Base-by-base conservation (phyloP, 2,113 vertebrate genomes). In the Aldabrachelys gigantea region DNA sequence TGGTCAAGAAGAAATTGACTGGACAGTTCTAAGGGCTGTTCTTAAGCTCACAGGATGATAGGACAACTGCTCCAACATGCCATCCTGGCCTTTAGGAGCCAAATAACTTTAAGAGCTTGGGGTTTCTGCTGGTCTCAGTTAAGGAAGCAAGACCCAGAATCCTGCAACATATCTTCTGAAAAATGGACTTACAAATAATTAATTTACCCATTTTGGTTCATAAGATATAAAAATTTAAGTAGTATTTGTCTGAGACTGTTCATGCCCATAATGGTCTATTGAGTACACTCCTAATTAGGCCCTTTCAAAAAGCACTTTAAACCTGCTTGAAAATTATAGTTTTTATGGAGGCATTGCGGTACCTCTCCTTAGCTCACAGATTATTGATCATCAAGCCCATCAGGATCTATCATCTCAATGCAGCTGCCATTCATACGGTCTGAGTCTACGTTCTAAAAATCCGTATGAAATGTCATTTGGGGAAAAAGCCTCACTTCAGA, bases 1-100 rank as follows among this genome's bases (percentile, higher is more conserved):
- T 0, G 1, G 49, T 13, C 50, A 13, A 4, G 3, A 38, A 76
- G 2, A 76, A 25, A 76, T 44, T 44, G 16, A 83, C 41, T 0
- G 10, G 54, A n/a, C 44, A 85, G 21, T 1, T 13, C 6, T 21
- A 76, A 69, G 21, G 75, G 19, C 4, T 38, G 72, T 54, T n/a
- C 24, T 3, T 41, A 50, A 24, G 10, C 41, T 82, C 38, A 80
- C 10, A 91, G 24, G 29, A 80, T 84, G 79, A 85, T 2, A 57
- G 1, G 27, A 17, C 31, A 5, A 53, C 25, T 3, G 7, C 41
- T 59, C n/a, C 12, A 54, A 91, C 53, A 5, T 1, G 1, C 2
- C 6, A 19, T 7, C 54, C 14, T 35, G 62, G 79, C 25, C 22
- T 80, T 17, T n/a, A 75, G 31, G 29, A 84, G 14, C 4, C 59